These are phyloP conservation scores for Odontesthes bonariensis DNA, from an alignment of 2,113 vertebrate species.

Conservation along the genomic window DNA sequence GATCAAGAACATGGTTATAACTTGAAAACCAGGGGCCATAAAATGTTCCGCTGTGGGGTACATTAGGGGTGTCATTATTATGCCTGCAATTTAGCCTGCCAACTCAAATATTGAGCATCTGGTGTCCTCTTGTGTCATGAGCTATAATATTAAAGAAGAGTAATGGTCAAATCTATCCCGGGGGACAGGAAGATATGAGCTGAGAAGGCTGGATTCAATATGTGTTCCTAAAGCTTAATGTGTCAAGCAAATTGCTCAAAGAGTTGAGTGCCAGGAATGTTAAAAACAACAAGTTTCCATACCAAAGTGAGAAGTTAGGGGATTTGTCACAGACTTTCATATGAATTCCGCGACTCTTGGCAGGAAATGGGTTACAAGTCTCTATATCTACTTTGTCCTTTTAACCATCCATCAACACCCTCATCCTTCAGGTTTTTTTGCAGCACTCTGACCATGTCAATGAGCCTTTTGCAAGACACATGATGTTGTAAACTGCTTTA, in stretches of 20 bases:
- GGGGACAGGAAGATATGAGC: constrained; percentile 26
- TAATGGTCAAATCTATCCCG: constrained; percentile 25
- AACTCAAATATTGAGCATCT: constrained; percentile 68
- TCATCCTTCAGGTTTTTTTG: not conserved
- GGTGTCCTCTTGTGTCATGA: constrained; percentile 40
- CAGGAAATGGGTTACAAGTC: not conserved
- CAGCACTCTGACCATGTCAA: not conserved
- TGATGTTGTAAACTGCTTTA: constrained; percentile 1
- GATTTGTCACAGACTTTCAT: constrained; percentile 6
- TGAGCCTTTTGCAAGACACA: too few relatives aligned
- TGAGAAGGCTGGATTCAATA: constrained; percentile 28
- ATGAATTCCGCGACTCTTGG: constrained; percentile 12
- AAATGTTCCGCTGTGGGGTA: constrained; percentile 16
- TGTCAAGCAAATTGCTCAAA: constrained; percentile 6
- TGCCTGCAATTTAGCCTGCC: constrained; percentile 36
- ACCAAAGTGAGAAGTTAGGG: not conserved
- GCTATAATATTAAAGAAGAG: constrained; percentile 35
- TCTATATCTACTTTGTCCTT: not conserved
- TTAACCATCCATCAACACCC: not conserved
- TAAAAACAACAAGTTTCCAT: constrained; percentile 20
- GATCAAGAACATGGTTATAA: constrained; percentile 8
- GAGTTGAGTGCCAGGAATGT: constrained; percentile 3
- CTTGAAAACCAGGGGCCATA: constrained; percentile 21
- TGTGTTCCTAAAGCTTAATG: constrained; percentile 16
- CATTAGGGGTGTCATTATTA: constrained; percentile 22